Base-by-base conservation (phyloP, 1,140 invertebrate genomes). In the Antheraea pernyi region DNA sequence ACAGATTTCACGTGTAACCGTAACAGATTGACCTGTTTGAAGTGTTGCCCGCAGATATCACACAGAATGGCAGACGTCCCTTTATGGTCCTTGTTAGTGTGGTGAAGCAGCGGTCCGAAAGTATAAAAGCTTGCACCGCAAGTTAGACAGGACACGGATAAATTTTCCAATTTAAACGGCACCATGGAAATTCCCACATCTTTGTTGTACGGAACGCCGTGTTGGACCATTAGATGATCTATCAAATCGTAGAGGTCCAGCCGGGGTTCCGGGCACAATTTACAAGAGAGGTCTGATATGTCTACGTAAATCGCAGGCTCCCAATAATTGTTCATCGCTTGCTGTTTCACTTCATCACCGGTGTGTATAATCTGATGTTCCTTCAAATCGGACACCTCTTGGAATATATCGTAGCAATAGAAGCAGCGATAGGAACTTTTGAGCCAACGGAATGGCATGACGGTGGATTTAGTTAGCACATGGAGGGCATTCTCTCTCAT, bases 341-440 rank as follows among this genome's bases (percentile, higher is more conserved):
- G 80, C 8, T 76, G 74, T 67, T 86, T 90, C 11, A 86, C 67
- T n/a, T 81, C 79, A 36, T 89, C 83, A 4, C 79, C 84, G 0
- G 71, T 19, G 61, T 91, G 89, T 0, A 67, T 60, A 18, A 69
- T 64, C 42, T 90, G 86, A 65, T 91, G 89, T 18, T 60, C 76
- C 59, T 88, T 88, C 22, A 91, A 67, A 3, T 91, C 87, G 0
- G 81, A 80, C 0, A 81, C 79, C 39, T 91, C 87, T 80, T 86
- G 82, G 42, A 89, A 91, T 37, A 89, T 89, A n/a, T 89, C 86
- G 73, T 89, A 89, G 68, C 89, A 91, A 69, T 91, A 91, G 59
- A 91, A 91, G 67, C 89, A 91, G 65, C 87, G 73, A 66, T 89
- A 91, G 7, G 83, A 87, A 66, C 86, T 91, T 68, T 89, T 88